Conservation (phyloP, 2,113 vertebrate species). For the Macrotis lagotis region DNA sequence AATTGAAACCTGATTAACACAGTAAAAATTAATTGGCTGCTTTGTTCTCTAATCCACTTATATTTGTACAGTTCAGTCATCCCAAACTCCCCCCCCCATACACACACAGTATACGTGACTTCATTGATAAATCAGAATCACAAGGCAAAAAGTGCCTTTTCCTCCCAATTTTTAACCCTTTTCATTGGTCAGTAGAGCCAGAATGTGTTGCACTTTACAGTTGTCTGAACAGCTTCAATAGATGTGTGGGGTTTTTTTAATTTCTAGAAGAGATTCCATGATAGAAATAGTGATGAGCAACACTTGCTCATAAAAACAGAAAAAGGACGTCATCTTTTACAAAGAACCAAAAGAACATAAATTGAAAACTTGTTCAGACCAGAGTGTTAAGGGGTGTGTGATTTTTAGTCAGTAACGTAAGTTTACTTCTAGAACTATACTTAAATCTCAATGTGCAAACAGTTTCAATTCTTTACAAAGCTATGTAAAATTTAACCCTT, state of each 20-base stretch:
- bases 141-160: not conserved
- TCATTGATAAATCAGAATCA: not conserved
- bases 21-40: not conserved
- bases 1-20: not conserved
- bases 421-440: not conserved
- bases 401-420: constrained; percentile 23
- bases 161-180: not conserved
- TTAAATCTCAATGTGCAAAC: constrained; percentile 22
- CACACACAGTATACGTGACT: too few relatives aligned
- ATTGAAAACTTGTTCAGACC: not conserved
- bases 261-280: not conserved
- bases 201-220: not conserved
- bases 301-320: constrained; percentile 23
- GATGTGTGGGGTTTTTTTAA: not conserved
- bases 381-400: constrained; percentile 60
- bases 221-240: not conserved
- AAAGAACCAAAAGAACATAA: not conserved
- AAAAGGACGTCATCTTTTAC: not conserved
- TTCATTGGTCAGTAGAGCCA: not conserved
- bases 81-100: not conserved
- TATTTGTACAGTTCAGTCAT: not conserved
- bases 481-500: not conserved
- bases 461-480: not conserved
- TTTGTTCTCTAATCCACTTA: not conserved
- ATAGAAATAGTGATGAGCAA: not conserved